Percentiles rank a stretch among this genome's conserved stretches.
Conservation (phyloP, 2,888 invertebrate genomes). For the Villa cingulata region DNA sequence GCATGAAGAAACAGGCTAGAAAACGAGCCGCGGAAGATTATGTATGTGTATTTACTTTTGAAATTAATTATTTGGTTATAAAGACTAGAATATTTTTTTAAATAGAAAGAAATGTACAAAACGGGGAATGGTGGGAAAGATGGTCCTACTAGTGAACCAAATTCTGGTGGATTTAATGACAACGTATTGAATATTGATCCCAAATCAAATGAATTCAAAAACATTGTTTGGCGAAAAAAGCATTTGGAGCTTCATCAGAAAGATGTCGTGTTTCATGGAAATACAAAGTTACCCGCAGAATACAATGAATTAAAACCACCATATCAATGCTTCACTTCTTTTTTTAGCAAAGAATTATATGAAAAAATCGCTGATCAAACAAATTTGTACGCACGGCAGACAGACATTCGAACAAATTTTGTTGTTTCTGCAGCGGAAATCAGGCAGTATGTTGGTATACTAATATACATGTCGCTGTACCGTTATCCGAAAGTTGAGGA, state of each 20-base stretch:
- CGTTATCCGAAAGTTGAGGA: slow-evolving; percentile 2
- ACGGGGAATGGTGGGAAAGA: too few species aligned
- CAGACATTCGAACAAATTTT: not conserved
- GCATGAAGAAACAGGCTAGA: too few species aligned
- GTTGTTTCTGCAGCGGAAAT: not conserved
- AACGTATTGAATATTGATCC: not conserved
- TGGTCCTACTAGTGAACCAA: not conserved
- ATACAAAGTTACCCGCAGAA: not conserved
- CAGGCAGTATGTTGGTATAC: not conserved
- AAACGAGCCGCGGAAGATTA: too few species aligned
- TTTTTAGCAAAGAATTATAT: not conserved
- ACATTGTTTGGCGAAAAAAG: not conserved
- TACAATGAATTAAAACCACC: not conserved
- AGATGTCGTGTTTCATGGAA: not conserved
- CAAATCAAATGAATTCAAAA: not conserved
- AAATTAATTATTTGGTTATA: too few species aligned
- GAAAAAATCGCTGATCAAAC: not conserved
- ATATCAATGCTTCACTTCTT: not conserved
- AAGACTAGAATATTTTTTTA: too few species aligned
- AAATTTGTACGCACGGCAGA: not conserved
- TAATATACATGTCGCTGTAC: not conserved
- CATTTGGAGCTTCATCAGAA: not conserved
- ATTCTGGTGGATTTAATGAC: not conserved
- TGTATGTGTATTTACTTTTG: too few species aligned
- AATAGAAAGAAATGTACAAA: too few species aligned